Evolutionary conservation across 2,113 vertebrate species (phyloP).

Genomic region (Crocuta crocuta): DNA sequence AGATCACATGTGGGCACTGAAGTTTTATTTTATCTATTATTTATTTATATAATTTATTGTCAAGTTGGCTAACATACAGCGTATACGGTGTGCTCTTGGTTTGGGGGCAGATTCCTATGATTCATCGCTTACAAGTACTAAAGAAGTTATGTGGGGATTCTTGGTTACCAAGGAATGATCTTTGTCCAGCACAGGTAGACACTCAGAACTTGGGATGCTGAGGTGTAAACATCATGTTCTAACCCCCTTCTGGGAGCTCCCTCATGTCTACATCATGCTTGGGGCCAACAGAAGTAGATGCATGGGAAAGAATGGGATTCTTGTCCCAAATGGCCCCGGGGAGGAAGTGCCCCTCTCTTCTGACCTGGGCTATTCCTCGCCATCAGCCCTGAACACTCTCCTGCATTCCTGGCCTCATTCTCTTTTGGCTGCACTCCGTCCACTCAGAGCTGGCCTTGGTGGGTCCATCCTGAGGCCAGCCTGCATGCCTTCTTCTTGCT

Average conservation of each 20-base stretch:
- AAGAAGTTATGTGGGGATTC: conserved; percentile 22
- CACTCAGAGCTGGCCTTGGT: not conserved
- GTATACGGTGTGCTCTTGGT: too few relatives aligned
- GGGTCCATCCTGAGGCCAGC: not conserved
- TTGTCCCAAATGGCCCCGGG: not conserved
- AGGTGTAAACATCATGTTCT: not conserved
- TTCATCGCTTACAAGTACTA: not conserved
- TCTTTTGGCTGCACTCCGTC: not conserved
- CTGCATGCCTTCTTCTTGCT: not conserved
- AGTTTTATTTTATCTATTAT: not conserved
- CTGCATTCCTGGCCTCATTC: not conserved
- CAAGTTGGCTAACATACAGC: too few relatives aligned
- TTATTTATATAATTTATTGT: too few relatives aligned
- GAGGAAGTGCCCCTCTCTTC: not conserved
- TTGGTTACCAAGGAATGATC: not conserved
- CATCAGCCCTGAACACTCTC: not conserved
- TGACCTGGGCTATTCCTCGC: not conserved
- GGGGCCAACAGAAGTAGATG: not conserved
- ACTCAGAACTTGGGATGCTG: not conserved
- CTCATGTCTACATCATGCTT: not conserved
- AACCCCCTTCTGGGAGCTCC: not conserved
- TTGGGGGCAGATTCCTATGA: too few relatives aligned
- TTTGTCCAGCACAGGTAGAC: not conserved
- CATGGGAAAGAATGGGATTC: not conserved
- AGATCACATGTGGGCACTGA: conserved; percentile 33